Evolutionary conservation across 2,888 invertebrate species (phyloP).

Genomic region (Machimus rusticus): DNA sequence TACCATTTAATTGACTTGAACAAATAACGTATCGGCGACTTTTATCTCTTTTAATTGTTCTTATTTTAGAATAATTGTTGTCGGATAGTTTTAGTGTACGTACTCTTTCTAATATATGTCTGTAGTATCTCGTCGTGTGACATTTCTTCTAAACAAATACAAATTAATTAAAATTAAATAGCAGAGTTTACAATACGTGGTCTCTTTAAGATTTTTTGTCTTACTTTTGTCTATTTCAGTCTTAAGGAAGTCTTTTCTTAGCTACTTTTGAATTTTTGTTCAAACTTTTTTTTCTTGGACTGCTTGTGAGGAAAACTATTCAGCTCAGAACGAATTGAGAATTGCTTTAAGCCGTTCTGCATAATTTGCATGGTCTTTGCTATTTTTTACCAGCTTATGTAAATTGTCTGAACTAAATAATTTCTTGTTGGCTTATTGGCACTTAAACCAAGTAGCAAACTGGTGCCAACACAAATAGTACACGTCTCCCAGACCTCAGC

Average conservation of each 20-base stretch:
- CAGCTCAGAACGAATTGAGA: neutral
- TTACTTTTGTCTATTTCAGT: neutral
- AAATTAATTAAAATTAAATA: neutral
- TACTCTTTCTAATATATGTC: neutral
- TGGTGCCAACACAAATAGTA: neutral
- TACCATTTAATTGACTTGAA: neutral
- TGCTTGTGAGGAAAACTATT: neutral
- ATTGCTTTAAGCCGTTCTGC: neutral
- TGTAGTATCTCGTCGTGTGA: neutral
- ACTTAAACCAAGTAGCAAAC: neutral
- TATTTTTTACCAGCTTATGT: neutral
- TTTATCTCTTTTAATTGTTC: neutral
- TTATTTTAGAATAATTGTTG: neutral
- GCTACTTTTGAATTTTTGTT: neutral
- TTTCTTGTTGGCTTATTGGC: neutral
- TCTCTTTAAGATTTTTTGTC: neutral
- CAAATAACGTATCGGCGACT: neutral
- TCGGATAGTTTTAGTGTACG: neutral
- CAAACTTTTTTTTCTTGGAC: neutral
- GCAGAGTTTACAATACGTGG: neutral
- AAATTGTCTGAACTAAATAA: constrained; percentile 10
- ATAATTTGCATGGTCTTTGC: neutral
- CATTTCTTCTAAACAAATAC: neutral
- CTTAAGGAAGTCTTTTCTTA: neutral
- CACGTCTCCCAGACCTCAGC: neutral